These are phyloP conservation scores for Lagocephalus sceleratus DNA, from an alignment of 2,797 vertebrate species.

Conservation along the genomic window DNA sequence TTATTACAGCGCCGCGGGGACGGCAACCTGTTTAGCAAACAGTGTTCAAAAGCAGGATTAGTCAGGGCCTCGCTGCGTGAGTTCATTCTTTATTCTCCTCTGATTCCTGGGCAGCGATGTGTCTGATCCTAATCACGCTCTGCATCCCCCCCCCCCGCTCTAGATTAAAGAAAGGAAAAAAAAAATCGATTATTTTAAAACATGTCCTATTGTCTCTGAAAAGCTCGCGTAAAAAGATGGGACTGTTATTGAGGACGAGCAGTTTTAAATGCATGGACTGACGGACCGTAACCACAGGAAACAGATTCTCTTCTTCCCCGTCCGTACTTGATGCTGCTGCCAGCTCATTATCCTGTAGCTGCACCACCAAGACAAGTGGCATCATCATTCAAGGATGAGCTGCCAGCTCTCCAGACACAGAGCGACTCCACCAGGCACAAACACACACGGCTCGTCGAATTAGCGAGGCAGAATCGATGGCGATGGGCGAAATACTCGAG, in stretches of 20 bases:
- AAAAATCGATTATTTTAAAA: no score
- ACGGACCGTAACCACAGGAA: constrained; percentile 38
- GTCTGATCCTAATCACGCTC: constrained; percentile 13
- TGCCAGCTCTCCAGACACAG: constrained; percentile 26
- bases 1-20: constrained; percentile 21
- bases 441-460: constrained; percentile 25
- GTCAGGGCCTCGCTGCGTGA: constrained; percentile 12
- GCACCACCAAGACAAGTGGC: constrained; percentile 32
- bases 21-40: constrained; percentile 25
- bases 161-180: no score
- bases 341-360: constrained; percentile 28
- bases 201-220: no score
- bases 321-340: constrained; percentile 10
- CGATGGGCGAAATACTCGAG: no score
- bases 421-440: constrained; percentile 35
- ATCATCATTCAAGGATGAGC: constrained; percentile 26
- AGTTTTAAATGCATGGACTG: constrained; percentile 21
- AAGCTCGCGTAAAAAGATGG: no score
- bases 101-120: constrained; percentile 2
- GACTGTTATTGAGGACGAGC: neutral
- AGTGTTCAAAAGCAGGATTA: constrained; percentile 23
- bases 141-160: no score
- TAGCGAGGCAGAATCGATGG: constrained; percentile 10
- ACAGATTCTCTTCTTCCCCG: constrained; percentile 22
- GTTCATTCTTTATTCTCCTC: constrained; percentile 4